These are phyloP conservation scores for Oxyscelio sp. DNA, from an alignment of 2,888 invertebrate species.

Conservation along the genomic window DNA sequence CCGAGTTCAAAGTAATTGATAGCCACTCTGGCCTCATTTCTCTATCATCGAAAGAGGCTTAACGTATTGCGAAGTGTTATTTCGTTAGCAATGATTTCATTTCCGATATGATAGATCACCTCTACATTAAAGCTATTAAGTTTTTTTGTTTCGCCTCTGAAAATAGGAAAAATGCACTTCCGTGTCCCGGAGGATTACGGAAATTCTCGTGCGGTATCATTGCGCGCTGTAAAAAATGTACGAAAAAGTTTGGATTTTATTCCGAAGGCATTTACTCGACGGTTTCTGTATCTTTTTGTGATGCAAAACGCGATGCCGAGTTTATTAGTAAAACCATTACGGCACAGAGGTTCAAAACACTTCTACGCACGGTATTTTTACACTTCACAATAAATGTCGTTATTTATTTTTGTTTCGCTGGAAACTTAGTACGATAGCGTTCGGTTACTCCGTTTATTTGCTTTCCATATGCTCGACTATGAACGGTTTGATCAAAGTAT, in stretches of 20 bases:
- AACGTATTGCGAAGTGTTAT: conserved; percentile 54
- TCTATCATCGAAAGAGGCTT: conserved; percentile 37
- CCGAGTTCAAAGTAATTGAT: conserved; percentile 10
- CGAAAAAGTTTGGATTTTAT: conserved; percentile 36
- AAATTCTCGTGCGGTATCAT: conserved; percentile 39
- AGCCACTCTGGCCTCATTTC: conserved; percentile 13
- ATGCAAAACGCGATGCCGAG: conserved; percentile 25
- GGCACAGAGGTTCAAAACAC: conserved; percentile 10
- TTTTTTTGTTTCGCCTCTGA: conserved; percentile 29
- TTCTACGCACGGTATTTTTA: conserved; percentile 22
- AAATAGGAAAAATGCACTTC: conserved; percentile 28
- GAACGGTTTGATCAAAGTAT: not conserved
- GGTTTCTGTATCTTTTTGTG: conserved; percentile 29
- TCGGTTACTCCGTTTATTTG: conserved; percentile 15
- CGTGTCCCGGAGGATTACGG: conserved; percentile 39
- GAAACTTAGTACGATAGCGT: not conserved
- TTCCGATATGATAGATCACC: conserved; percentile 50
- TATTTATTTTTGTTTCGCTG: not conserved
- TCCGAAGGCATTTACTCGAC: conserved; percentile 10
- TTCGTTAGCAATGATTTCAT: conserved; percentile 54
- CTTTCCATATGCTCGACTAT: not conserved
- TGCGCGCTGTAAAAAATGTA: conserved; percentile 27
- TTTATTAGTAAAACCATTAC: conserved; percentile 49
- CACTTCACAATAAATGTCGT: conserved; percentile 12
- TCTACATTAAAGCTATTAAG: conserved; percentile 42